Evolutionary conservation across 2,888 invertebrate genomes (phyloP), one percentile per base, ranked within the genome.

Genomic region (Phania funesta): DNA sequence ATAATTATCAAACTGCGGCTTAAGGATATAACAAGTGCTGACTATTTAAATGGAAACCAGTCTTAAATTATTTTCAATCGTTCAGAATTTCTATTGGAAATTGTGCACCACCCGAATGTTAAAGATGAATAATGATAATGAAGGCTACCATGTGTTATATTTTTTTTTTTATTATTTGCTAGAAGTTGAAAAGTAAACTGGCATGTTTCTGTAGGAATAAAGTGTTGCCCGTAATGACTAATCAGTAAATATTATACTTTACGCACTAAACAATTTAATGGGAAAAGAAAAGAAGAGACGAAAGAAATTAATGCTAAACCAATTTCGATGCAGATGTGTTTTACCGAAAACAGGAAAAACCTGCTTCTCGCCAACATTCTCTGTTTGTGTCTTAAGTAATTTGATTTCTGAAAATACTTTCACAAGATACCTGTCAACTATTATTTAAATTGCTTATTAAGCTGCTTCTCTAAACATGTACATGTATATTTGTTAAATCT

Each of bases 171-270:
- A 6, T 7, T 4, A 6, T 29, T 29, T 29, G 44, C 46, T 60
- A 18, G n/a, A n/a, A n/a, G n/a, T n/a, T 6, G 13, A 52, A 32
- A 6, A 18, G 4, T 4, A 35, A 35, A 48, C 32, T 65, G 35
- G 24, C 24, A 38, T 58, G 48, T 67, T 50, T 26, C 13, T 11
- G 26, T 32, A 18, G 60, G 24, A 44, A 50, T 54, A 77, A 77
- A 77, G 81, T 81, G 81, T 81, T 67, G 71, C 29, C 62, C 11
- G 67, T 68, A 81, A 81, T 77, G 77, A 56, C 81, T 67, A 71
- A 60, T 73, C 67, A 67, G 67, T 54, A 70, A 54, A 62, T 73
- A 67, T 67, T 26, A 78, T 46, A 71, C 56, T 71, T 62, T 70
- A 68, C 80, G 70, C 20, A 60, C 67, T 70, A 74, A 60, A 73